Evolutionary conservation across 2,113 vertebrate species (phyloP).

Genomic region (Callorhinus ursinus): DNA sequence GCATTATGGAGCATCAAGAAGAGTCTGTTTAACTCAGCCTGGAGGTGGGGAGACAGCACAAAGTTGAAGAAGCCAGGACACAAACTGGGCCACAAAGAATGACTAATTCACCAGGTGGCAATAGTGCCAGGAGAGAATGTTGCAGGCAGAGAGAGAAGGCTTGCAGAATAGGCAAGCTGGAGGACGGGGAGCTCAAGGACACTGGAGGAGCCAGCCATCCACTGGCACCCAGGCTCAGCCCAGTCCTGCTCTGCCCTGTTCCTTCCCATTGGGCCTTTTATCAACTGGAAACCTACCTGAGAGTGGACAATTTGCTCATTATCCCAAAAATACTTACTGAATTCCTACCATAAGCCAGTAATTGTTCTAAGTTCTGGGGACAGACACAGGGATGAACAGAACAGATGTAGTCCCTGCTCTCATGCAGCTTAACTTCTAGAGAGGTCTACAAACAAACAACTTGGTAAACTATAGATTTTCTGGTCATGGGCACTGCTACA

Average conservation of each 20-base stretch:
- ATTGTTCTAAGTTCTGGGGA: neutral
- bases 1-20: neutral
- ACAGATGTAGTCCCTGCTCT: neutral
- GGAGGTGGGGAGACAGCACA: neutral
- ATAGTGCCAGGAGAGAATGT: neutral
- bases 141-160: neutral
- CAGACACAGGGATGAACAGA: neutral
- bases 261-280: neutral
- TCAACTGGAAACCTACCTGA: neutral
- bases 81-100: slow-evolving; percentile 43
- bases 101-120: slow-evolving; percentile 53
- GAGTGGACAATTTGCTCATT: neutral
- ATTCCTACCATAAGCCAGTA: neutral
- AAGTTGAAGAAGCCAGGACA: neutral
- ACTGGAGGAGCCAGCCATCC: neutral
- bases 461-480: neutral
- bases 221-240: neutral
- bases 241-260: neutral
- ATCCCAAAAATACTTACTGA: neutral
- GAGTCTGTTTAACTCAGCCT: neutral
- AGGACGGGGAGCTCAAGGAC: neutral
- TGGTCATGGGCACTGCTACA: neutral
- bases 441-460: neutral
- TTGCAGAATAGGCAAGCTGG: neutral
- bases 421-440: neutral